These are phyloP conservation scores for Ceratitis capitata DNA, from an alignment of 1,140 invertebrate species.

Conservation along the genomic window DNA sequence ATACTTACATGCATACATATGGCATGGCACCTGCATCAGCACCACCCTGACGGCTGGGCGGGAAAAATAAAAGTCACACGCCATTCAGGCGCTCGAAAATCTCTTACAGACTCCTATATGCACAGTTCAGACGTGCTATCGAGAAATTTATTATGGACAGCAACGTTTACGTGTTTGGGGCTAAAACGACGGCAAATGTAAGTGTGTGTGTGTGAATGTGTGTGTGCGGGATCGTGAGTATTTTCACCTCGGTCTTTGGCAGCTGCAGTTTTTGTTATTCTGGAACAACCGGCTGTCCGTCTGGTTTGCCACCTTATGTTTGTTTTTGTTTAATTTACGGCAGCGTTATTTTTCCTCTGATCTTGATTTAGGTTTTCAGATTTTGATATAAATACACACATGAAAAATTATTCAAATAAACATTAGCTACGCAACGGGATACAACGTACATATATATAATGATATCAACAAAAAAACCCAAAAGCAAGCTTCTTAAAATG, in stretches of 20 bases:
- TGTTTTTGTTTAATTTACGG: conserved; percentile 29
- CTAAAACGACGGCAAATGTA: neutral
- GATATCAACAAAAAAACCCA: too few relatives aligned
- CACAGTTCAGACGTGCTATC: neutral
- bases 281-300: neutral
- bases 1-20: neutral
- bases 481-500: too few relatives aligned
- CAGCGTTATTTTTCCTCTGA: conserved; percentile 26
- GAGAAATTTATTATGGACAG: neutral
- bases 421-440: neutral
- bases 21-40: neutral
- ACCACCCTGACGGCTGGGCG: neutral
- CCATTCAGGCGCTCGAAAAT: conserved; percentile 7
- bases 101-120: neutral
- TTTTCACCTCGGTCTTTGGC: neutral
- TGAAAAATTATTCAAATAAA: conserved; percentile 15
- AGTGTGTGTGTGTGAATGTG: neutral
- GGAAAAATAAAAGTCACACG: conserved; percentile 24
- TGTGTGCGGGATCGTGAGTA: neutral
- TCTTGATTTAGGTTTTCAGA: conserved; percentile 16
- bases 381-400: conserved; percentile 6
- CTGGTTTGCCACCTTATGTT: neutral
- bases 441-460: neutral
- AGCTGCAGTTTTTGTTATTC: neutral
- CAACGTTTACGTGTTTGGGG: neutral